A percentile compares a stretch with the other conserved stretches of the same genome.
phyloP scores from a whole-genome alignment of 2,113 vertebrate species.

The Okapia johnstoni region DNA sequence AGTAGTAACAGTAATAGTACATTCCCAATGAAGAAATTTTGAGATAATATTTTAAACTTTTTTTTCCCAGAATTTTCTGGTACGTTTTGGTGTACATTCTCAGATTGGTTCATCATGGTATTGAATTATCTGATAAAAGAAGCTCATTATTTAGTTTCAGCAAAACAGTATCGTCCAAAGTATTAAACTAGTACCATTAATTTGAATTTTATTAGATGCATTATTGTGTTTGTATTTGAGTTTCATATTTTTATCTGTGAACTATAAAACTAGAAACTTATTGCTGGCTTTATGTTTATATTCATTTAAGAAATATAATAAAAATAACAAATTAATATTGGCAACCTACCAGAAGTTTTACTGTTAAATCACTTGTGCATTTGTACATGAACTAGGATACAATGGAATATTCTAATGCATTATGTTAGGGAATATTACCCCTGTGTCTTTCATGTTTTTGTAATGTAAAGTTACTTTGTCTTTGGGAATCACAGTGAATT shows the following conservation, averaged over 20 bases:
- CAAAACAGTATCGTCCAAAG: neutral
- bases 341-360: neutral
- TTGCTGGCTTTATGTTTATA: neutral
- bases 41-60: neutral
- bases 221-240: conserved; percentile 11
- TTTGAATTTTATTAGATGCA: neutral
- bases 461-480: neutral
- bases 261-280: neutral
- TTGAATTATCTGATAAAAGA: neutral
- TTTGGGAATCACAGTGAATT: neutral
- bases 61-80: neutral
- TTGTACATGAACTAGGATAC: neutral
- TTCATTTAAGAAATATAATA: neutral
- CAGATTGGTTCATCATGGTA: neutral
- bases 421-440: neutral
- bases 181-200: neutral
- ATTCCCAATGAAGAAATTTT: neutral
- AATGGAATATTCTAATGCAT: neutral
- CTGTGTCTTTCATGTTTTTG: neutral
- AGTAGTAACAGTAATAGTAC: neutral
- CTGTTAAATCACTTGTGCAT: neutral
- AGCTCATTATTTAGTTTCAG: neutral
- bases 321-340: neutral
- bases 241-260: neutral
- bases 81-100: neutral